Base-by-base conservation (phyloP, 2,888 invertebrate genomes). In the Mythimna albipuncta region DNA sequence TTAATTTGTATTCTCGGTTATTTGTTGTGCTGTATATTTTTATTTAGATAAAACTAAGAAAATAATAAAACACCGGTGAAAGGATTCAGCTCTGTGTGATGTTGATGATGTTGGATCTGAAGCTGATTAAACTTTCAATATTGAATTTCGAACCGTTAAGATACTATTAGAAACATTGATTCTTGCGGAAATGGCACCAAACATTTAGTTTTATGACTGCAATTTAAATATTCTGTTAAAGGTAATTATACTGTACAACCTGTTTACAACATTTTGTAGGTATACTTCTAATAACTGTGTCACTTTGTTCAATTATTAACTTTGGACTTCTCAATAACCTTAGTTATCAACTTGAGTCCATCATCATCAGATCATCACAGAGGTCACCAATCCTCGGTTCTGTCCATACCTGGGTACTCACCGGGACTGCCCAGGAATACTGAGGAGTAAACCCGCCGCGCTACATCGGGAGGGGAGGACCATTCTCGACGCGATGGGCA, bases 391-490 rank as follows among this genome's bases (percentile, higher is more conserved):
- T 68, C 54, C 7, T 64, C 74, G 71, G 78, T 59, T 67, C 19
- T 75, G 75, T 71, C 75, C 85, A 96, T 96, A 97, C 97, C 97
- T 94, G 96, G 96, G 93, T 95, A 97, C 97, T 98, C 97, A 96
- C 98, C 98, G 94, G 98, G 98, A 97, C 98, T 98, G 96, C 98
- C 98, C 95, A 98, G 98, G 97, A 98, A 98, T 96, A 98, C 98
- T 95, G 98, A 98, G 96, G 98, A 98, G 97, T 98, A 98, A 87
- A 98, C 98, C 93, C 98, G 98, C 96, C 98, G 97, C 96, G 98
- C 98, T 89, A 98, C 98, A 95, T 98, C 98, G 88, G 98, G 98
- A 89, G 98, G 98, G 89, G 98, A 98, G 88, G 98, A 98, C 98
- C 98, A 98, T 95, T 98, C 98, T 95, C 98, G 97, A 95, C 98